Evolutionary conservation across 2,888 invertebrate genomes (phyloP), one percentile per base, ranked within the genome.

Genomic region (Ectemnius lituratus): DNA sequence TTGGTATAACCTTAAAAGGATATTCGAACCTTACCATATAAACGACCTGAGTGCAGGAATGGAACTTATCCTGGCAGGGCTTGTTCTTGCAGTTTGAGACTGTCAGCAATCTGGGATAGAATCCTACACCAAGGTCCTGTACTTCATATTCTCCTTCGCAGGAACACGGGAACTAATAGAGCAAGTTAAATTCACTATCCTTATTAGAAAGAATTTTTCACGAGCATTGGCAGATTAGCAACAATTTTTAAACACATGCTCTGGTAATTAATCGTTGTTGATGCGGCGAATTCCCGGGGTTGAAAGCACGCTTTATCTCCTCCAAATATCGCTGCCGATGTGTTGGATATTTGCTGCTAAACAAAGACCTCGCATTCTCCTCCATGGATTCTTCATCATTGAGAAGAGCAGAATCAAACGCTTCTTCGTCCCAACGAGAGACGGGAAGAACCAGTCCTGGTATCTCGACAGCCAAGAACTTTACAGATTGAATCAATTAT

Each of bases 51-150:
- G 73, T 81, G 76, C 88, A 87, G 28, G 80, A 78, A 67, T 82
- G 81, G 45, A 85, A 82, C 67, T 83, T 86, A 59, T 67, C 79
- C 67, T 78, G 78, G 45, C 83, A 82, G 13, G 76, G 52, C 37
- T 82, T 86, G 8, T 76, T 61, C 4, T 77, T 82, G 70, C 88
- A 88, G 0, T 64, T 76, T 0, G 85, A 85, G 0, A 63, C 76
- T 1, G 84, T 80, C 45, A 88, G 71, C 62, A 86, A 87, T 66
- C 85, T 81, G 2, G 88, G 88, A 67, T 87, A 88, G 67, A 84
- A 78, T 2, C 83, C 84, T 14, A 80, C 77, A 5, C 88, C 88
- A 1, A 88, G 76, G 62, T 88, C 84, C 8, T 75, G 63, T n/a
- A 85, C 67, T 4, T 81, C 80, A 63, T 84, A 81, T 28, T 84